Evolutionary conservation across 2,797 vertebrate genomes (phyloP).

Genomic region (Allenopithecus nigroviridis): DNA sequence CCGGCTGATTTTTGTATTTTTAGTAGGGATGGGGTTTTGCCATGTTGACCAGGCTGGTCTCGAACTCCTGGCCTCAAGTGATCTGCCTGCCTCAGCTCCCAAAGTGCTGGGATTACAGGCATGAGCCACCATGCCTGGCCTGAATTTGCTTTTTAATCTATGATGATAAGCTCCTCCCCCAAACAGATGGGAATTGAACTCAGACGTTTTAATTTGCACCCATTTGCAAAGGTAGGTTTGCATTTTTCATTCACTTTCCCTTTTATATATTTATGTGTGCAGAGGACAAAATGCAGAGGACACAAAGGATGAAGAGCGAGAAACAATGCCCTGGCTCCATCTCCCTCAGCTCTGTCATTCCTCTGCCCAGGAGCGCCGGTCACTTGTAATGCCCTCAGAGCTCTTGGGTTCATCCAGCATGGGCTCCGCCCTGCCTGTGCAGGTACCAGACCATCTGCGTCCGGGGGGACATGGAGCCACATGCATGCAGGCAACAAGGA

Average conservation of each 20-base stretch:
- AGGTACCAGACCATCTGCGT: not conserved
- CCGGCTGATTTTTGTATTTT: not conserved
- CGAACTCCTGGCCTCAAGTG: too few species aligned
- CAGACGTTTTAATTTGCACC: not conserved
- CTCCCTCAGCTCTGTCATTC: too few species aligned
- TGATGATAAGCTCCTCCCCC: not conserved
- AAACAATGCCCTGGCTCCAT: rapidly evolving
- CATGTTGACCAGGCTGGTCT: not conserved
- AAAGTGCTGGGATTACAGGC: too few species aligned
- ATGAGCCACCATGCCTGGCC: not conserved
- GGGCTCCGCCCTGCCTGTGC: not conserved
- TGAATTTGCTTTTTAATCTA: not conserved
- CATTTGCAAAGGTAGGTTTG: not conserved
- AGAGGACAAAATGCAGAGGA: not conserved
- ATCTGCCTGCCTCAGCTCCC: too few species aligned
- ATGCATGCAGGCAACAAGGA: too few species aligned
- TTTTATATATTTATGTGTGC: not conserved
- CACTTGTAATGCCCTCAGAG: not conserved
- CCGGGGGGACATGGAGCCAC: not conserved
- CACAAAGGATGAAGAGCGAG: rapidly evolving
- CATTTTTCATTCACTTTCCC: not conserved
- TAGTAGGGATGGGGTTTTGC: not conserved
- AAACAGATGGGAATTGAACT: not conserved
- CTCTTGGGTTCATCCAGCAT: too few species aligned
- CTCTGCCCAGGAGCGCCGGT: not conserved